These are phyloP conservation scores for Lordiphosa collinella DNA, from an alignment of 1,140 invertebrate genomes.

Conservation along the genomic window DNA sequence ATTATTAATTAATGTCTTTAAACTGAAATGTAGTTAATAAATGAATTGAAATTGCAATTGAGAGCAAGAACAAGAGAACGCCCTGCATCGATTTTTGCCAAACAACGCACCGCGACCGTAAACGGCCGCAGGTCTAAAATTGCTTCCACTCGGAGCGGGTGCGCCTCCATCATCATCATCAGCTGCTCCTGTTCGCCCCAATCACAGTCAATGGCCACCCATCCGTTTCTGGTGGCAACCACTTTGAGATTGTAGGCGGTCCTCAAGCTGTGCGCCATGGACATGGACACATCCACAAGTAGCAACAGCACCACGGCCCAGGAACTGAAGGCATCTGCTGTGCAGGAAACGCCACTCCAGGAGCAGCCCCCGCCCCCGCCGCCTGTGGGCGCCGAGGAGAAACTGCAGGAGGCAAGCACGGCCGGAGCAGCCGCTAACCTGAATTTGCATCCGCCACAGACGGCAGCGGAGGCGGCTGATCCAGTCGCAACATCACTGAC, in stretches of 20 bases:
- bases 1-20: conserved; percentile 2
- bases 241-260: conserved; percentile 16
- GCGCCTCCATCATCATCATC: not conserved
- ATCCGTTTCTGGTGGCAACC: conserved; percentile 17
- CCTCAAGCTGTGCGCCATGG: conserved; percentile 20
- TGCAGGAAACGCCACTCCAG: conserved; percentile 14
- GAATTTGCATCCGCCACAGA: not conserved
- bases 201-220: conserved; percentile 5
- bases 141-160: not conserved
- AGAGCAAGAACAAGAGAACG: conserved; percentile 8
- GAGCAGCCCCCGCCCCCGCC: not conserved
- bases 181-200: not conserved
- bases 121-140: conserved; percentile 11
- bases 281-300: conserved; percentile 41
- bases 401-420: too few species aligned
- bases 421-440: not conserved
- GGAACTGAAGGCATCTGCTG: conserved; percentile 18
- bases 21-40: conserved; percentile 7
- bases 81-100: conserved; percentile 35
- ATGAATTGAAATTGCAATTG: conserved; percentile 12
- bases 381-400: conserved; percentile 2
- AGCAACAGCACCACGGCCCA: conserved; percentile 23
- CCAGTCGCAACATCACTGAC: conserved; percentile 5
- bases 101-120: conserved; percentile 1
- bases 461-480: conserved; percentile 3